Evolutionary conservation across 2,888 invertebrate species (phyloP), one percentile per base, ranked within the genome.

Genomic region (Eupithecia abbreviata): DNA sequence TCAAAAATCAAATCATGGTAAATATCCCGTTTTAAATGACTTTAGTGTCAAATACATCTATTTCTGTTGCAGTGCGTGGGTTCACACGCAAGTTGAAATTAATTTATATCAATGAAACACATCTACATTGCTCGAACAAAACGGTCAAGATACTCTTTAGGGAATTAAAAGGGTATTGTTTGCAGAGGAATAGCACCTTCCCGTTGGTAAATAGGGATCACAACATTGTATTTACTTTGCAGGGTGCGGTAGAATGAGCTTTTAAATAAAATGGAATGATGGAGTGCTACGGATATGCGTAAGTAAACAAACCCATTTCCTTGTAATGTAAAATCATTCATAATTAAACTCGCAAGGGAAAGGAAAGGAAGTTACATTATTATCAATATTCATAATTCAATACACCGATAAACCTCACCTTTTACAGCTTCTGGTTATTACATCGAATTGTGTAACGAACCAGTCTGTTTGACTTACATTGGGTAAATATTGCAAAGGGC

Each of bases 161-260:
- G 49, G 13, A 43, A 69, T 58, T 70, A 45, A 73, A 68, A 71
- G 49, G 66, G 67, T 66, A 71, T 75, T 73, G 73, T 73, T 78
- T 71, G 73, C 68, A 71, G 43, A 73, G 62, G 41, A 77, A 75
- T 71, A 73, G 13, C 73, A 78, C 73, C 74, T 72, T 70, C 51
- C 73, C 77, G 43, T 49, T 30, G 58, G 74, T 69, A 66, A 72
- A 55, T 42, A 70, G 47, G 62, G 71, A 51, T 67, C 3, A 58
- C 18, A 73, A 73, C 69, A 71, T 73, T 67, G 42, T 41, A 67
- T 77, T 70, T 67, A 71, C 70, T 73, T 74, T 74, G 43, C 62
- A 72, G 49, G 18, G 18, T 75, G 58, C 47, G 70, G 71, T 41
- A 69, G 55, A 62, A 67, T 73, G 67, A 58, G 71, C 70, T 41